Conservation (phyloP, 2,888 invertebrate species). For the Dasypogon diadema region DNA sequence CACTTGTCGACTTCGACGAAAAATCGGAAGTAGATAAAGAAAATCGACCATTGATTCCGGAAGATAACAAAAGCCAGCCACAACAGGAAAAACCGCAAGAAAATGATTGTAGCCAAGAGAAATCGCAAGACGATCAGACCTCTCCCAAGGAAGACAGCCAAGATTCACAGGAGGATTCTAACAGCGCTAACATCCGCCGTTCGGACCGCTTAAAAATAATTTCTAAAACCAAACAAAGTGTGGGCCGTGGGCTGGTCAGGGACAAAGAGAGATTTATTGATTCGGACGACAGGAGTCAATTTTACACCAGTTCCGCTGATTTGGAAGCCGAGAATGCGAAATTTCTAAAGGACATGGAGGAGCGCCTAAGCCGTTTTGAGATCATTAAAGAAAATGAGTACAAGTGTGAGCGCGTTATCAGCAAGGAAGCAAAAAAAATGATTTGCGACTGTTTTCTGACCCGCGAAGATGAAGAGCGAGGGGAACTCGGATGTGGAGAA, state of each 20-base stretch:
- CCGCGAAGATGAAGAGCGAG: conserved; percentile 86
- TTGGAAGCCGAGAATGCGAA: conserved; percentile 65
- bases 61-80: background rate
- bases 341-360: conserved; percentile 68
- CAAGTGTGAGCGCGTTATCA: conserved; percentile 84
- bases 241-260: conserved; percentile 76
- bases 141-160: conserved; percentile 21
- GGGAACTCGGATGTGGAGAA: conserved; percentile 91
- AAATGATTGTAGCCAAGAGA: background rate
- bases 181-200: conserved; percentile 73
- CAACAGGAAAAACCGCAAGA: background rate
- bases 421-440: conserved; percentile 94
- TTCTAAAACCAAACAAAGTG: conserved; percentile 75
- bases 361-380: conserved; percentile 79
- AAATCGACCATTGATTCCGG: background rate
- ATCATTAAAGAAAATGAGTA: conserved; percentile 89
- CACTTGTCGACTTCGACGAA: background rate
- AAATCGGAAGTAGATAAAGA: conserved; percentile 2
- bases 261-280: conserved; percentile 68
- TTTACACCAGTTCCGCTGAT: conserved; percentile 59
- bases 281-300: conserved; percentile 52
- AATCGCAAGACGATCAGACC: conserved; percentile 18
- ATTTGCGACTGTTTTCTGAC: conserved; percentile 94
- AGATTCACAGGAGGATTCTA: conserved; percentile 4
- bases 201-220: conserved; percentile 84